phyloP scores from a whole-genome alignment of 2,113 vertebrate genomes.

The Sialia sialis region DNA sequence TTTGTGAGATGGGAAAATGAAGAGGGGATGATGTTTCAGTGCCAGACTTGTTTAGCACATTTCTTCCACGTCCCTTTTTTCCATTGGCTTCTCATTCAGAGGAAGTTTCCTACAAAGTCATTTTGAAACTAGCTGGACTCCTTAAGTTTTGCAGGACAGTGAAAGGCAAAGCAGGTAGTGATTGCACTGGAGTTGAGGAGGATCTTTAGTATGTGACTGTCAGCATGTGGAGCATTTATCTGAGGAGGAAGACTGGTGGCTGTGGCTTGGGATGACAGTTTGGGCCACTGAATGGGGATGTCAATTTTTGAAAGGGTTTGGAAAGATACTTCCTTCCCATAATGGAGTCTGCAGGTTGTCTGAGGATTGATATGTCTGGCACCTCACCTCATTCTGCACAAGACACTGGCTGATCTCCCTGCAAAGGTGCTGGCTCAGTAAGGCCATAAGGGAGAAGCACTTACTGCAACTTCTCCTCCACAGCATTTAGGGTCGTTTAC shows the following conservation, averaged over 20 bases:
- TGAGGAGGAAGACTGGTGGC: not conserved
- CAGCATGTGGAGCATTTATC: not conserved
- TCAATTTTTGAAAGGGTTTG: not conserved
- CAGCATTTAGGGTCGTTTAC: rapidly evolving
- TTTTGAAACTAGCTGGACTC: not conserved
- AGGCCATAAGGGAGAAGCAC: not conserved
- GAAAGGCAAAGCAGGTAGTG: not conserved
- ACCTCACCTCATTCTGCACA: not conserved
- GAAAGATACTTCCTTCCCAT: not conserved
- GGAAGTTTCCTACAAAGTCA: not conserved
- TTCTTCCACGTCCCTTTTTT: not conserved
- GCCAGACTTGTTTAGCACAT: not conserved
- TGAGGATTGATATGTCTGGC: too few species aligned
- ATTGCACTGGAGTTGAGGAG: not conserved
- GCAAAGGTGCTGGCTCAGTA: not conserved
- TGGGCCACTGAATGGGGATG: not conserved
- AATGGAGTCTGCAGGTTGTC: not conserved
- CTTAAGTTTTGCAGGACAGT: not conserved
- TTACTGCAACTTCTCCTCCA: not conserved
- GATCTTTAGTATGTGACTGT: not conserved
- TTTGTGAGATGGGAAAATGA: not conserved
- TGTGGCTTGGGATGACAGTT: not conserved
- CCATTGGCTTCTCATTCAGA: not conserved
- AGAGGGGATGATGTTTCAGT: not conserved
- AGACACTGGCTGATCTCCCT: not conserved